phyloP scores from a whole-genome alignment of 2,797 vertebrate genomes.

The Phalanger gymnotis region DNA sequence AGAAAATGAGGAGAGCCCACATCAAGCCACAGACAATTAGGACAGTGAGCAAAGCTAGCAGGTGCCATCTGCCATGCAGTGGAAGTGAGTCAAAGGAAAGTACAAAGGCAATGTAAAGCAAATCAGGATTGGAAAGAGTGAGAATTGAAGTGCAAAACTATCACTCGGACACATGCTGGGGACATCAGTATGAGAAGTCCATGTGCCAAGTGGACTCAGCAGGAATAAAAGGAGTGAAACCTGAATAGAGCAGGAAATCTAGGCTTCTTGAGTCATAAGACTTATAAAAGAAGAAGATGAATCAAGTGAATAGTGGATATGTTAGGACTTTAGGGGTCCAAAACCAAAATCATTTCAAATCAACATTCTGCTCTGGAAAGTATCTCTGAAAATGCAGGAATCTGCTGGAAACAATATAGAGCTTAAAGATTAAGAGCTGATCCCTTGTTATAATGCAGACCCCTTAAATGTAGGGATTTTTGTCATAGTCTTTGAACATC shows the following conservation, averaged over 20 bases:
- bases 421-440: neutral
- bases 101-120: slow-evolving; percentile 44
- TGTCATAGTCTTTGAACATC: neutral
- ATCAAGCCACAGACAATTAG: slow-evolving; percentile 28
- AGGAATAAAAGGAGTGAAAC: slow-evolving; percentile 19
- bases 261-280: slow-evolving; percentile 24
- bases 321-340: neutral
- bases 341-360: neutral
- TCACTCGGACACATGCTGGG: neutral
- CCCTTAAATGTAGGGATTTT: neutral
- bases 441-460: neutral
- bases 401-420: neutral
- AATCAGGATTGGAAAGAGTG: slow-evolving; percentile 27
- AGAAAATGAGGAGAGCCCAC: slow-evolving; percentile 29
- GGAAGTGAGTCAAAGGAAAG: slow-evolving; percentile 43
- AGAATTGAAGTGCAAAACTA: slow-evolving; percentile 19
- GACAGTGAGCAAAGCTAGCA: neutral
- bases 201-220: neutral
- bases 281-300: neutral
- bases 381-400: neutral
- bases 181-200: neutral
- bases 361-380: neutral
- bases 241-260: neutral
- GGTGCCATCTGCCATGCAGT: neutral
- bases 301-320: neutral